Base-by-base conservation (phyloP, 2,113 vertebrate genomes). In the Cynopterus brachyotis region DNA sequence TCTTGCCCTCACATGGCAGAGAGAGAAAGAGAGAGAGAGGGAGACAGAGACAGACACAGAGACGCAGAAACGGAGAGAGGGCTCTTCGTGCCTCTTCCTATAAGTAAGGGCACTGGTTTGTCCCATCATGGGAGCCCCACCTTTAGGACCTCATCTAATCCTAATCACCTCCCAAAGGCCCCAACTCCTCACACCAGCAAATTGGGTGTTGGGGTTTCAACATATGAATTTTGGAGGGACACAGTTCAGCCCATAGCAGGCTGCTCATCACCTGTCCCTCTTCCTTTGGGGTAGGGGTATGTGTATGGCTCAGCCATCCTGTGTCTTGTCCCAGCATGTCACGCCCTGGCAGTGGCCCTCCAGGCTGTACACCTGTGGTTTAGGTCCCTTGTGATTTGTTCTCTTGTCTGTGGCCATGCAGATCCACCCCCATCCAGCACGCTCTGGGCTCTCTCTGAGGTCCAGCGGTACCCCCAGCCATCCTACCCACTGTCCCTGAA, bases 271-370 rank as follows among this genome's bases (percentile, higher is more conserved):
- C 57, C 22, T 15, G 5, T 17, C 32, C 66, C 9, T 42, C 30
- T 13, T 64, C 35, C 53, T 30, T n/a, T 11, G 8, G 32, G 45
- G 6, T 11, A 26, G 32, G 37, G 3, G 37, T 19, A 17, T 47
- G 45, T 32, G 15, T n/a, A 4, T 17, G 37, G 4, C 15, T 0
- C 1, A 1, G 37, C 50, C 9, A 11, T 26, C 42, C 26, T n/a
- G 32, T 40, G 3, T 53, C 17, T 50, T 81, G 42, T 26, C 53
- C 82, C 37, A 37, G 35, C 28, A 6, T 7, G 26, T 50, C 76
- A 26, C 64, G 30, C 9, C 64, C 69, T 60, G 26, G 13, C 47
- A 9, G 30, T 35, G 50, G 9, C 35, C 76, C 53, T 66, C 8
- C 84, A 72, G 26, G 11, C n/a, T 3, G 7, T 55, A 66, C 50